A percentile compares a stretch with the other conserved stretches of the same genome.
These are phyloP conservation scores for Bryconaethiops microstoma DNA, from an alignment of 2,797 vertebrate genomes.

Conservation along the genomic window DNA sequence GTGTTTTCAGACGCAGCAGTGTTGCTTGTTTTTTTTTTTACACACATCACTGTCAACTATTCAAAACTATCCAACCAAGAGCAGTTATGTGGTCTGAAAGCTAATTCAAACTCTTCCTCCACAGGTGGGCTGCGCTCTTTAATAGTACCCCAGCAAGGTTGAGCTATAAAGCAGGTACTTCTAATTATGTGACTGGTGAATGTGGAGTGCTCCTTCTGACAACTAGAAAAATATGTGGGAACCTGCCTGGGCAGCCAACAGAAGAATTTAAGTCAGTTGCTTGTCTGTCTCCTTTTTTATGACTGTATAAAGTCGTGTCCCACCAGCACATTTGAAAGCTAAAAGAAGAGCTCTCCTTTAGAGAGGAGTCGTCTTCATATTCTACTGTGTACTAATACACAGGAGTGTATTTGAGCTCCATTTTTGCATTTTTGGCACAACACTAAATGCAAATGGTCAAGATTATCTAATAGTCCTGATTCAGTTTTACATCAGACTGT, in stretches of 20 bases:
- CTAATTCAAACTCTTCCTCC: neutral
- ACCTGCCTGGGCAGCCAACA: neutral
- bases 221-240: neutral
- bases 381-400: neutral
- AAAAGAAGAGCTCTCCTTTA: neutral
- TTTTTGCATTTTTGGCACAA: neutral
- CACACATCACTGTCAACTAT: too few relatives aligned
- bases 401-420: too few relatives aligned
- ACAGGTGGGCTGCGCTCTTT: neutral
- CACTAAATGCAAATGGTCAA: too few relatives aligned
- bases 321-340: neutral
- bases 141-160: neutral
- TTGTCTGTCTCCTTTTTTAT: neutral
- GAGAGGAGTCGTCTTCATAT: neutral
- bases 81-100: neutral
- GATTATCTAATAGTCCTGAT: too few relatives aligned
- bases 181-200: neutral
- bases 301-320: neutral
- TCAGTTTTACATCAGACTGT: too few relatives aligned
- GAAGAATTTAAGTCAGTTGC: neutral
- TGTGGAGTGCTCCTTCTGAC: neutral
- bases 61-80: neutral
- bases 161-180: neutral
- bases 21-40: too few relatives aligned
- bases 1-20: too few relatives aligned